These are phyloP conservation scores for Ceryle rudis DNA, from an alignment of 2,797 vertebrate genomes.

Conservation along the genomic window DNA sequence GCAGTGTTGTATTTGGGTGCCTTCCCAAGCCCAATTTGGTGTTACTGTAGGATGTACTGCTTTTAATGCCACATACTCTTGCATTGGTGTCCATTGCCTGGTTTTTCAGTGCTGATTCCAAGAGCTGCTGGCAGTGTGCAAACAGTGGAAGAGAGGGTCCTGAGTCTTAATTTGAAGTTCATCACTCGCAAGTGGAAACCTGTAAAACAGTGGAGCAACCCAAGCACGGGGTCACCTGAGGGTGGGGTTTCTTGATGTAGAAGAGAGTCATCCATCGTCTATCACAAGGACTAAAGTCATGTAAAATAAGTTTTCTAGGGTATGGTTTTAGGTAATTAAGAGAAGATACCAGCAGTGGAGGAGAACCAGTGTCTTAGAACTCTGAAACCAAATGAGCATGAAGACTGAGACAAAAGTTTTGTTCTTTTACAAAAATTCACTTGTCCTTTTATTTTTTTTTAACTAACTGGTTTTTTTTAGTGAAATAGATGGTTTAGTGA, in stretches of 20 bases:
- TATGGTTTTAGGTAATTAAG: neutral
- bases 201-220: neutral
- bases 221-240: neutral
- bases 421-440: neutral
- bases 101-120: neutral
- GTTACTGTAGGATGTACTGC: neutral
- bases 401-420: neutral
- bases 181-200: neutral
- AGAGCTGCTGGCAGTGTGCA: neutral
- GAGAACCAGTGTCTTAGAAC: neutral
- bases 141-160: neutral
- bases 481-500: neutral
- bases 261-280: neutral
- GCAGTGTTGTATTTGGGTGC: neutral
- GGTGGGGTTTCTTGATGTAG: neutral
- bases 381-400: neutral
- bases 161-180: neutral
- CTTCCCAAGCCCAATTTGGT: neutral
- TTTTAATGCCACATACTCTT: neutral
- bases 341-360: neutral
- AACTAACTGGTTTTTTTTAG: too few species aligned
- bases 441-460: neutral
- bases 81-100: accelerated
- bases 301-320: neutral
- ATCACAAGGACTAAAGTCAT: neutral